Evolutionary conservation across 1,140 invertebrate species (phyloP).

Genomic region (Caenorhabditis inopinata): DNA sequence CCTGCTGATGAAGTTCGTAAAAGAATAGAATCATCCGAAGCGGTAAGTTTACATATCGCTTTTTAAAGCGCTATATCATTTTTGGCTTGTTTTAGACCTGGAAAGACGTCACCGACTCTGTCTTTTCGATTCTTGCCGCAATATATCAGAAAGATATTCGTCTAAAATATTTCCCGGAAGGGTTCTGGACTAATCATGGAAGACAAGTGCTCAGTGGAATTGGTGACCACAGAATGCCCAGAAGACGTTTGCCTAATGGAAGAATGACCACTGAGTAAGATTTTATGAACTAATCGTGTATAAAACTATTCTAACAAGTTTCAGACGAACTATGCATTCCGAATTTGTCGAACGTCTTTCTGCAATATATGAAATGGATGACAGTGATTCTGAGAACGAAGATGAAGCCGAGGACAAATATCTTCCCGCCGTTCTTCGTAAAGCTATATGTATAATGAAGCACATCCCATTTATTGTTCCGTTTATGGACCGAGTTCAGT

Average conservation of each 20-base stretch:
- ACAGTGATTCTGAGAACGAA: slow-evolving; percentile 29
- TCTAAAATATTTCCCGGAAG: slow-evolving; percentile 31
- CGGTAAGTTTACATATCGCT: not conserved
- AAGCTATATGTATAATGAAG: slow-evolving; percentile 27
- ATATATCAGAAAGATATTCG: slow-evolving; percentile 35
- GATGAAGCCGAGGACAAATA: not conserved
- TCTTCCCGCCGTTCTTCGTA: not conserved
- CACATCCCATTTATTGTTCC: slow-evolving; percentile 39
- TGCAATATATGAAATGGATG: not conserved
- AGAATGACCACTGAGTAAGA: not conserved
- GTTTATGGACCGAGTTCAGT: slow-evolving; percentile 30
- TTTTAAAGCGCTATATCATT: no score
- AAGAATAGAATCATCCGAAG: no score
- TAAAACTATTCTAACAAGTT: not conserved
- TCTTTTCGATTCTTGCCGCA: not conserved
- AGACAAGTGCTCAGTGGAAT: slow-evolving; percentile 12
- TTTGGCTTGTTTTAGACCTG: not conserved
- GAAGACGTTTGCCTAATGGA: not conserved
- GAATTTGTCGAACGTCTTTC: not conserved
- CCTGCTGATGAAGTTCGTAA: not conserved
- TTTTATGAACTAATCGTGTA: not conserved
- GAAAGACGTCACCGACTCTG: not conserved
- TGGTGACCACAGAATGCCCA: not conserved
- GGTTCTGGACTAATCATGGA: slow-evolving; percentile 41
- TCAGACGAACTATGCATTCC: not conserved